Base-by-base conservation (phyloP, 2,113 vertebrate genomes). In the Poecile atricapillus region DNA sequence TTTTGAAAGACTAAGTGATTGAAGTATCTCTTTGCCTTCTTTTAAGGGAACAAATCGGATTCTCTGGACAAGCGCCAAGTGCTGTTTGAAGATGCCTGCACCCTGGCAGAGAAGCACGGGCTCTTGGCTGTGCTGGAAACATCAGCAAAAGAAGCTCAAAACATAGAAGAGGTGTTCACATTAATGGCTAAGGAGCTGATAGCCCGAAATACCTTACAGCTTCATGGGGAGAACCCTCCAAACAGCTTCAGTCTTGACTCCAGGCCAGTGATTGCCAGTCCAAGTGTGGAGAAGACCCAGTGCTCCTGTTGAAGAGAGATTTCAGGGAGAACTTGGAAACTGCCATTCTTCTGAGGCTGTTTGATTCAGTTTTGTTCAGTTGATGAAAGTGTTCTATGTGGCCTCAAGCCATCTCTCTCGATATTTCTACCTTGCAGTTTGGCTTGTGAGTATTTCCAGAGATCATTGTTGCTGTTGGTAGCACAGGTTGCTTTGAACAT, bases 61-160 rank as follows among this genome's bases (percentile, higher is more conserved):
- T 90, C 99, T 8, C 96, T 98, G 91, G 90, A 98, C 8, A 97
- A 98, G 69, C 98, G 99, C 1, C 97, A 98, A 6, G 99, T 99
- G 31, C 95, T 92, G 18, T 99, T 99, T 69, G 98, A 99, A 84
- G 98, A 99, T 3, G 99, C 99, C 37, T 99, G 99, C 94, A 96
- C 96, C 0, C 93, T 99, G 83, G 98, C 99, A 2, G 98, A 99
- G 87, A 98, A 99, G 27, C 82, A 97, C 0, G 98, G 98, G 24
- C 96, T 99, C 56, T 93, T 99, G 4, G 99, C 99, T 10, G 99
- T 99, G 4, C 59, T 99, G 95, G 99, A 99, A 94, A 99, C 99
- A 2, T 99, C 99, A 1, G 99, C 99, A 56, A 98, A 99, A 75
- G 98, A 98, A 92, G 97, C 98, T 39, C 97, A 97, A 76, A 98